Evolutionary conservation across 2,888 invertebrate genomes (phyloP), one percentile per base, ranked within the genome.

Genomic region (Calameuta pallipes): DNA sequence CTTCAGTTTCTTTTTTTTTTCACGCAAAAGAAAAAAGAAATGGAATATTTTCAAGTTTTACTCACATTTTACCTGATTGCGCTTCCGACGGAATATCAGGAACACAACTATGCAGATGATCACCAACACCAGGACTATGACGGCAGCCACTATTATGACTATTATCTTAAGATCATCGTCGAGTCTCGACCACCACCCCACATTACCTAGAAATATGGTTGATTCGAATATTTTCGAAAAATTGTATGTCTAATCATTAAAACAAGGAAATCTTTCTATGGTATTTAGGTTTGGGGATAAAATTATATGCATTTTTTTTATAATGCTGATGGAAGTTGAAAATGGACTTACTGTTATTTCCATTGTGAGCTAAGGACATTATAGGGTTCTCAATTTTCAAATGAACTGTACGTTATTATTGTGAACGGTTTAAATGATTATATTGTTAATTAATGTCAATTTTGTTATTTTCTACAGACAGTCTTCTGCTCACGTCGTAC

Each of bases 51-150:
- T 31, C 1, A 76, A 81, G 75, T 69, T 69, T 31, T 81, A 94
- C 96, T 96, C 93, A 97, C 96, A 96, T 94, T 96, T 96, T 85
- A 95, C 95, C 85, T 95, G 95, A 76, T 95, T 95, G 87, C 97
- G 94, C 93, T 96, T 96, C 86, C 96, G 94, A 85, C 97, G 93
- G 91, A 97, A 98, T 86, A 97, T 94, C 90, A 97, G 95, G 90
- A 97, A 95, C 90, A 97, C 96, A 90, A 97, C 95, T 91, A 97
- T 95, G 92, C 97, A 96, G 79, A 97, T 94, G 86, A 96, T 95
- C 85, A 97, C 94, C 81, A 97, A 95, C 74, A 96, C 94, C 84
- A 94, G 92, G 82, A 96, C 93, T 82, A 95, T 93, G 70, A 94
- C 94, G 76, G 94, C 93, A 11, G 97, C 95, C 74, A 95, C 93